A percentile compares a stretch with the other conserved stretches of the same genome.
Conservation (phyloP, 2,113 vertebrate genomes). For the Columbina picui region DNA sequence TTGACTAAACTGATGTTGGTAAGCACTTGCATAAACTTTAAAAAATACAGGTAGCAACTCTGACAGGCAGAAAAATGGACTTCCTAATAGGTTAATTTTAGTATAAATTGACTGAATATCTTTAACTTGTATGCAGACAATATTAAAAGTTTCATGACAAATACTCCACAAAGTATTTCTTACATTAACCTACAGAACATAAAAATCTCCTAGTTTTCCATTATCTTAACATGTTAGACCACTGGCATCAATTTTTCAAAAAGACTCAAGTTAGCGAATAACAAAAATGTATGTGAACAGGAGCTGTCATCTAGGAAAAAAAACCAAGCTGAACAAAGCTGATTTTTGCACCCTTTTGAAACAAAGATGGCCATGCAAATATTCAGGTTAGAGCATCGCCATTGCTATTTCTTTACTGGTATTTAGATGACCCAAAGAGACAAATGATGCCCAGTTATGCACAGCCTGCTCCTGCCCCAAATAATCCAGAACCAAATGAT, state of each 20-base stretch:
- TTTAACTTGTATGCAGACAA: background rate
- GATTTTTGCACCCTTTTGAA: background rate
- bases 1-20: background rate
- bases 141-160: background rate
- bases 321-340: accelerated
- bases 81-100: background rate
- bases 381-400: background rate
- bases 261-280: background rate
- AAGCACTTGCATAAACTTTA: background rate
- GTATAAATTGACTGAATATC: background rate
- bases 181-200: background rate
- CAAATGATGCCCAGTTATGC: background rate
- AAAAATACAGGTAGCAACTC: background rate
- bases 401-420: background rate
- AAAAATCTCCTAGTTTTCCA: background rate
- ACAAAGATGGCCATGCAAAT: background rate
- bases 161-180: background rate
- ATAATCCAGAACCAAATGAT: background rate
- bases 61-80: background rate
- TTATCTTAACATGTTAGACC: background rate
- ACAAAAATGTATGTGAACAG: background rate
- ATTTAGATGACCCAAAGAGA: background rate
- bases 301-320: background rate
- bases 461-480: background rate
- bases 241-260: background rate